These are phyloP conservation scores for Cantharis nigra DNA, from an alignment of 2,888 invertebrate genomes.

Conservation along the genomic window DNA sequence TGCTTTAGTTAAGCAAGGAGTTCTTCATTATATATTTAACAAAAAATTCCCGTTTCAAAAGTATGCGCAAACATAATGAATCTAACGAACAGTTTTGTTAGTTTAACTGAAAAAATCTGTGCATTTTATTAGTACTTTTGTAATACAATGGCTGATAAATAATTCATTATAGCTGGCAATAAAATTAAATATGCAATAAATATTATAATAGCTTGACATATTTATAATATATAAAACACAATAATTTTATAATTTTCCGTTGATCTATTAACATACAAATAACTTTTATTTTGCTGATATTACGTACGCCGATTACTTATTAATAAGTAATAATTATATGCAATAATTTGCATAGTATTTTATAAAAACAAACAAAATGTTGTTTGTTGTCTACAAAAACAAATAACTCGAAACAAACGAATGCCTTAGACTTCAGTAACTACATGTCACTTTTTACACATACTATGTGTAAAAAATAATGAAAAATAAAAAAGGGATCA, in stretches of 20 bases:
- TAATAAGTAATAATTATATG: neutral
- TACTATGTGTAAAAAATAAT: neutral
- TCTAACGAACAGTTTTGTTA: neutral
- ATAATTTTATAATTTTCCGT: neutral
- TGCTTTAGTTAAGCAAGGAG: neutral
- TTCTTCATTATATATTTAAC: neutral
- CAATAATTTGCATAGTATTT: neutral
- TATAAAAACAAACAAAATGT: neutral
- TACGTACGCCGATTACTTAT: neutral
- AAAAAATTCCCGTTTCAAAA: neutral
- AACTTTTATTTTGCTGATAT: neutral
- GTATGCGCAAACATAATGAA: neutral
- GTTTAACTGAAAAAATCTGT: neutral
- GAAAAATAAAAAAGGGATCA: neutral
- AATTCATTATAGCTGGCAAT: neutral
- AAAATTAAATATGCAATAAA: neutral
- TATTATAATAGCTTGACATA: neutral
- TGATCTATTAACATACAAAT: no score
- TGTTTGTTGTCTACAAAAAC: neutral
- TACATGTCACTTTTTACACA: neutral
- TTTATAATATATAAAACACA: neutral
- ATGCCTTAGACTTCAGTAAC: neutral
- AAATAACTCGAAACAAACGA: neutral
- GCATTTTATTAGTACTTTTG: neutral
- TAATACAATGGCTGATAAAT: neutral